A percentile compares a stretch with the other conserved stretches of the same genome.
These are phyloP conservation scores for Aldrovandia affinis DNA, from an alignment of 2,797 vertebrate genomes.

Conservation along the genomic window DNA sequence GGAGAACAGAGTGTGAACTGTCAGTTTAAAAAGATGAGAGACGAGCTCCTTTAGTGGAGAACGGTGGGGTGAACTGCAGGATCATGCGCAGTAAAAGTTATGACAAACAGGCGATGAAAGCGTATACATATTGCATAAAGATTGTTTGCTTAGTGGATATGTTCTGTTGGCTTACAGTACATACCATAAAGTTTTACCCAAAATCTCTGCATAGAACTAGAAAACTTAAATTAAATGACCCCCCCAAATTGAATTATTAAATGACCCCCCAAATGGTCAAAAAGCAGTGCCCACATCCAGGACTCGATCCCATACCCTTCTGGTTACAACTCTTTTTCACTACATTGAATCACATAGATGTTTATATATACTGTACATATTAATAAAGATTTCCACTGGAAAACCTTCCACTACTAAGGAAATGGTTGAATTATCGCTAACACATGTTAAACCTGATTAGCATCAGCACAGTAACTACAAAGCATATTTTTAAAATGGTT, in stretches of 20 bases:
- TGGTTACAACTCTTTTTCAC: neutral
- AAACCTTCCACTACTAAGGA: neutral
- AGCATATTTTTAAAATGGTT: constrained; percentile 11
- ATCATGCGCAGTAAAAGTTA: neutral
- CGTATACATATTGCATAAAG: neutral
- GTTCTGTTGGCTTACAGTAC: neutral
- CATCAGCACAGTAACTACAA: constrained; percentile 17
- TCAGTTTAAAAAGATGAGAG: neutral
- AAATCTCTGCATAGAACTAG: neutral
- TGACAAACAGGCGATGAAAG: neutral
- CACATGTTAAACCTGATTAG: constrained; percentile 17
- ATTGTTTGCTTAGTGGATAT: neutral
- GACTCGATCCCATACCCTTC: neutral
- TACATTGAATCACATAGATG: neutral
- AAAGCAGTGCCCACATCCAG: neutral
- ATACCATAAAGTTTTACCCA: neutral
- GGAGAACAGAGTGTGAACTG: neutral
- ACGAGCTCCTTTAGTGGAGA: neutral
- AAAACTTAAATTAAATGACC: neutral
- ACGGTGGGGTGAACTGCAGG: neutral
- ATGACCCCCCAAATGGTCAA: neutral
- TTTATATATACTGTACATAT: neutral
- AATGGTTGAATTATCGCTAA: constrained; percentile 17
- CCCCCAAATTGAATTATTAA: neutral
- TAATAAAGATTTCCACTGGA: neutral